Evolutionary conservation across 1,140 invertebrate species (phyloP).

Genomic region (Portunus trituberculatus): DNA sequence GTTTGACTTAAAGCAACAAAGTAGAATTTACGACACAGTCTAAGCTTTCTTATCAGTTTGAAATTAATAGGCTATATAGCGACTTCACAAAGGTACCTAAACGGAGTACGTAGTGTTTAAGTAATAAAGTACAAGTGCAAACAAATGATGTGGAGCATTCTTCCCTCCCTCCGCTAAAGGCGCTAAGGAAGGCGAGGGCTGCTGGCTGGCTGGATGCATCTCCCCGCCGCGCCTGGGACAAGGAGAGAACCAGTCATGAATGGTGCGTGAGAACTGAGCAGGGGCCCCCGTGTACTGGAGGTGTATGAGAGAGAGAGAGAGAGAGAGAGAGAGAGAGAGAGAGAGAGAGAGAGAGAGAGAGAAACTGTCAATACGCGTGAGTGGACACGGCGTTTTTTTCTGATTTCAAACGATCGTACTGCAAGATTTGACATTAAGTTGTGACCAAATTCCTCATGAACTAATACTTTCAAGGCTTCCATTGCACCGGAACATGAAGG

Average conservation of each 20-base stretch:
- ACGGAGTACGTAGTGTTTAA: too few relatives aligned
- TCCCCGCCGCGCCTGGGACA: not conserved
- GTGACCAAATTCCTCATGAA: too few relatives aligned
- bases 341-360: too few relatives aligned
- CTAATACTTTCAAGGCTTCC: not conserved
- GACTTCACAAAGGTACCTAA: too few relatives aligned
- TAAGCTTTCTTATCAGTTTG: too few relatives aligned
- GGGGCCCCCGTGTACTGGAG: slow-evolving; percentile 7
- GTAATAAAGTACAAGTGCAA: not conserved
- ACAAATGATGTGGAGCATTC: not conserved
- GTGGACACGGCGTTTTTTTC: not conserved
- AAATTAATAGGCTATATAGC: too few relatives aligned
- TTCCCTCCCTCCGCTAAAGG: not conserved
- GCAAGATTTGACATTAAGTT: not conserved
- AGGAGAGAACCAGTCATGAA: not conserved
- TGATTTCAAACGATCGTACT: not conserved
- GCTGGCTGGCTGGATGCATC: not conserved
- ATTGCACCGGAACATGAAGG: too few relatives aligned
- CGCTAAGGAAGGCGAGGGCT: not conserved
- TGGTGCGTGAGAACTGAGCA: not conserved
- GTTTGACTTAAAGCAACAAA: too few relatives aligned
- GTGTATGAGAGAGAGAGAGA: not conserved
- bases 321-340: too few relatives aligned
- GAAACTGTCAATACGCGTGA: not conserved
- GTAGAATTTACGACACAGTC: too few relatives aligned